These are phyloP conservation scores for Perodicticus potto DNA, from an alignment of 2,797 vertebrate genomes.

Conservation along the genomic window DNA sequence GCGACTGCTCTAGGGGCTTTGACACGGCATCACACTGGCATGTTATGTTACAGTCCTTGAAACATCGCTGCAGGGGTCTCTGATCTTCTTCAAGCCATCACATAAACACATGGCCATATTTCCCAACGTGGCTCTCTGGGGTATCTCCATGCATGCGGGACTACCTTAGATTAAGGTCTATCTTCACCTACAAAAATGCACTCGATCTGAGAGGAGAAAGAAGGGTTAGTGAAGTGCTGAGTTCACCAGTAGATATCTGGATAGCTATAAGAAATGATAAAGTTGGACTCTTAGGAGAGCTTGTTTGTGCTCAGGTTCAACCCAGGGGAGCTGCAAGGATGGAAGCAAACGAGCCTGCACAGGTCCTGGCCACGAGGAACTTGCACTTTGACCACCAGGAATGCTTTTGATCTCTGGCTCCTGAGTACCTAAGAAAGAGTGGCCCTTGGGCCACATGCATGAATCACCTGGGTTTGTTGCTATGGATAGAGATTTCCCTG, in stretches of 20 bases:
- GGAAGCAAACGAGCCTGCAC: not conserved
- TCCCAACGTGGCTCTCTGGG: not conserved
- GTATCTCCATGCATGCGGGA: not conserved
- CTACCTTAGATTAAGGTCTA: not conserved
- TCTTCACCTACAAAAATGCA: not conserved
- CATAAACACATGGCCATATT: not conserved
- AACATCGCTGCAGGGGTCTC: not conserved
- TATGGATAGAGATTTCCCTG: not conserved
- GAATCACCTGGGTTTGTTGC: too few relatives aligned
- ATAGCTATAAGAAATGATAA: not conserved
- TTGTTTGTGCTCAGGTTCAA: not conserved
- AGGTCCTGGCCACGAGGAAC: not conserved
- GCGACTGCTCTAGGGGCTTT: not conserved
- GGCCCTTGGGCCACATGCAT: not conserved
- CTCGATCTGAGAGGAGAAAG: not conserved
- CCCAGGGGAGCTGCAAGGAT: not conserved
- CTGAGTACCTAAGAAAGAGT: not conserved
- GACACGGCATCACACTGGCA: accelerated
- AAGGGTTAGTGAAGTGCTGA: not conserved
- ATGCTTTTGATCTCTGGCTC: not conserved
- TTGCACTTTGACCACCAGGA: not conserved
- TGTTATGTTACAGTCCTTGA: too few relatives aligned
- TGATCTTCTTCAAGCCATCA: not conserved
- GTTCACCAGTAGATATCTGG: not conserved
- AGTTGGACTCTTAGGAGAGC: not conserved